Percentiles rank a stretch among this genome's conserved stretches.
Evolutionary conservation across 2,888 invertebrate genomes (phyloP).

Genomic region (Eupithecia insigniata): DNA sequence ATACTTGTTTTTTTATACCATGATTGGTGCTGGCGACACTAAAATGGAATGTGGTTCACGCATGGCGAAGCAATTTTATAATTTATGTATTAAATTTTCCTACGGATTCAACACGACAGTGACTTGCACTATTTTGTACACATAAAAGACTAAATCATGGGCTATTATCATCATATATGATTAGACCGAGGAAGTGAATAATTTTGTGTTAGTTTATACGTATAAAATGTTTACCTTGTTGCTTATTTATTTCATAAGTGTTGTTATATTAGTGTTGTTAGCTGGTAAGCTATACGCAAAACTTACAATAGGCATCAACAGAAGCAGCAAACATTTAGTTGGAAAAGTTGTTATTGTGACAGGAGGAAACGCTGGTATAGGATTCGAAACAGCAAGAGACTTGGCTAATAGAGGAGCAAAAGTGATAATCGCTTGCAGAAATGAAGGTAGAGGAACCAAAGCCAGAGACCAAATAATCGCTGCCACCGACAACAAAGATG

Average conservation of each 20-base stretch:
- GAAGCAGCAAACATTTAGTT: conserved; percentile 80
- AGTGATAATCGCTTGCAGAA: conserved; percentile 92
- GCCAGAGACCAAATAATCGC: conserved; percentile 65
- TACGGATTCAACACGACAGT: neutral
- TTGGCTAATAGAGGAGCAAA: conserved; percentile 89
- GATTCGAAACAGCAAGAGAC: conserved; percentile 89
- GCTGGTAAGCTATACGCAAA: conserved; percentile 26
- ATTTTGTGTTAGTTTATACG: neutral
- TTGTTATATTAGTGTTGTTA: neutral
- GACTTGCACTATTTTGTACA: neutral
- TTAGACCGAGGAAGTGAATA: neutral
- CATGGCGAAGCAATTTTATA: neutral
- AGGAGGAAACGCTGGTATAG: conserved; percentile 92
- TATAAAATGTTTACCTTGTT: neutral
- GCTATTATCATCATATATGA: neutral
- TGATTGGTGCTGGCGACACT: neutral
- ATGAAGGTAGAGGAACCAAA: conserved; percentile 86
- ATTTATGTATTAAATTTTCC: neutral
- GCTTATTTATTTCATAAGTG: conserved; percentile 1
- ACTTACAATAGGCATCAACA: conserved; percentile 53
- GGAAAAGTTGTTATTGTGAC: conserved; percentile 94
- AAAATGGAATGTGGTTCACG: neutral
- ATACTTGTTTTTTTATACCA: no score
- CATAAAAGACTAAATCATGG: neutral
- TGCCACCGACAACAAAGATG: conserved; percentile 58